Conservation (phyloP, 2,797 vertebrate genomes). For the Ptychobarbus kaznakovi region DNA sequence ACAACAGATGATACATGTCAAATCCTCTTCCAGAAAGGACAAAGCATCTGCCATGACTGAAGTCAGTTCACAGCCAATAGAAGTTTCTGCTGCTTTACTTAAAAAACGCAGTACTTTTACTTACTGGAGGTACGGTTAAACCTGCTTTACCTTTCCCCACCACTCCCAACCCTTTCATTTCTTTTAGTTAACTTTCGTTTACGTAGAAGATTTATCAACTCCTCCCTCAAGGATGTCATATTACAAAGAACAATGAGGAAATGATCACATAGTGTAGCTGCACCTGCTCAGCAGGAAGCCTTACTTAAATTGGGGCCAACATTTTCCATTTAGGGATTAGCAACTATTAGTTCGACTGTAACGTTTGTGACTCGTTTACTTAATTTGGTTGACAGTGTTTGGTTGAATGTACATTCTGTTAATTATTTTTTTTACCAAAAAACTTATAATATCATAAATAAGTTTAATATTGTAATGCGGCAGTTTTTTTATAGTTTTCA, state of each 20-base stretch:
- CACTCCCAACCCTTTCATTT: neutral
- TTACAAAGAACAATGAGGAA: neutral
- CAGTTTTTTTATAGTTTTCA: no score
- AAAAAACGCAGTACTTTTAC: neutral
- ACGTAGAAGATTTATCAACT: neutral
- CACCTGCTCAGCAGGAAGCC: neutral
- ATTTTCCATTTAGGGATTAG: neutral
- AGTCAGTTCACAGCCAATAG: neutral
- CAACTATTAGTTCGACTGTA: neutral
- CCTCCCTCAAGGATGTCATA: neutral
- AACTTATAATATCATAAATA: no score
- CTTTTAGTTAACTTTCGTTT: neutral
- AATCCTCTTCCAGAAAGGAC: slow-evolving; percentile 61
- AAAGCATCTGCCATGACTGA: slow-evolving; percentile 29
- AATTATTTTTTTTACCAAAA: no score
- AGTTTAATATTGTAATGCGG: no score
- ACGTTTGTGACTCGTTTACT: neutral
- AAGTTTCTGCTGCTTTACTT: neutral
- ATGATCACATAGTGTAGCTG: neutral
- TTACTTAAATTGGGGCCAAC: neutral
- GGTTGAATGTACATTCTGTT: no score
- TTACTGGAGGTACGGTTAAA: neutral
- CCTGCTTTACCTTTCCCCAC: neutral
- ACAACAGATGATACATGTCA: slow-evolving; percentile 76
- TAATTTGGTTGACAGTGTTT: neutral